phyloP scores from a whole-genome alignment of 2,113 vertebrate species.

The Pluvianellus socialis region DNA sequence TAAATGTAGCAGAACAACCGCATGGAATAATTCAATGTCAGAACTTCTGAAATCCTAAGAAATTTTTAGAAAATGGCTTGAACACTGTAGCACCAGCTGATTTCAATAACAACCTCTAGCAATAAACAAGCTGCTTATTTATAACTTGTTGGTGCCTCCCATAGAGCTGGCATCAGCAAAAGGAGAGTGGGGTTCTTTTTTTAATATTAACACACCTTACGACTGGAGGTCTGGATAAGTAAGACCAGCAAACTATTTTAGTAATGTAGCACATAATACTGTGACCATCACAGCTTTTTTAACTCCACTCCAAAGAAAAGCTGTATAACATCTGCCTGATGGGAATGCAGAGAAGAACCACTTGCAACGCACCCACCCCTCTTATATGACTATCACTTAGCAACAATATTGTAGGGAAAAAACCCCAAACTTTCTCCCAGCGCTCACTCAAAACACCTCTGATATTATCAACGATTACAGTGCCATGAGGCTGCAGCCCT shows the following conservation, averaged over 20 bases:
- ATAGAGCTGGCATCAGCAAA: background rate
- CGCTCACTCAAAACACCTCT: background rate
- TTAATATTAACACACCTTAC: background rate
- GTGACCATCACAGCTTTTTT: background rate
- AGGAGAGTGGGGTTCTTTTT: background rate
- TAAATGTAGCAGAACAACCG: background rate
- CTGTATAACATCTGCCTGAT: background rate
- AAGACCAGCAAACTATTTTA: background rate
- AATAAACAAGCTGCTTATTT: constrained; percentile 23
- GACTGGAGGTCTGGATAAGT: background rate
- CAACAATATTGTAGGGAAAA: background rate
- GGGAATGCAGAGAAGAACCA: background rate
- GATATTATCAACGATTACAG: background rate
- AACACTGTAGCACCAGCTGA: background rate
- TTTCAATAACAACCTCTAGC: background rate
- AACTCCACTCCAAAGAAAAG: background rate
- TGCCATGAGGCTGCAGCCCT: background rate
- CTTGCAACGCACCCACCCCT: background rate
- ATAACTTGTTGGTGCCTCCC: background rate
- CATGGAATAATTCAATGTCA: background rate
- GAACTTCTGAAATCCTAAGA: background rate
- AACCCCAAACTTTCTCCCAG: background rate
- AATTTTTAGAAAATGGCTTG: background rate
- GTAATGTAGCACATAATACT: background rate
- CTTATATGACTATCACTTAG: background rate